Base-by-base conservation (phyloP, 1,140 invertebrate species). In the Drosophila athabasca region DNA sequence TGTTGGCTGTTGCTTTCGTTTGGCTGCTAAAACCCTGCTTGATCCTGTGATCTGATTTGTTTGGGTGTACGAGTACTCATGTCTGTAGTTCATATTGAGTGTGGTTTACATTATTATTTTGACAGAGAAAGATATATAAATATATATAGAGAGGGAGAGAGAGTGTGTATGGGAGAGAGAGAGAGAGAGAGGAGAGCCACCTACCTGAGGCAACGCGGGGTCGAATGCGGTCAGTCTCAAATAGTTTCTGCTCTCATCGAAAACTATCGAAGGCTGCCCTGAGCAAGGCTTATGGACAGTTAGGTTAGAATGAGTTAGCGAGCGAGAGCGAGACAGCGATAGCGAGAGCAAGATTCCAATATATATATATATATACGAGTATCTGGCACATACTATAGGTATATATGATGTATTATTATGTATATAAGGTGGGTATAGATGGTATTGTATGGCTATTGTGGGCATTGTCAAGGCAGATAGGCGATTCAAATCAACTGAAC, bases 291-390 rank as follows among this genome's bases (percentile, higher is more conserved):
- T 24, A 76, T 71, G 58, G 71, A 35, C 68, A 62, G 24, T 49
- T 51, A 51, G 49, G 41, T 62, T 60, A 79, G 61, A 81, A 76
- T 67, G 69, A 87, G 75, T 75, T 69, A 89, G 84, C 79, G 68
- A 72, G 73, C 72, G 60, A 41, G 76, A 77, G 82, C 79, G 64
- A 75, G 77, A 72, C 55, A 85, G 82, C 82, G 62, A 69, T 59
- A 71, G 75, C 59, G 48, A 58, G 24, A 79, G 60, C 62, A 68
- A 61, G 73, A 39, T 39, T 39, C 75, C 69, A 75, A 58, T 59
- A 71, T 17, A 57, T 69, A 45, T 69, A 45, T 69, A 35, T 53
- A 35, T 66, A 53, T 66, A 67, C 58, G 6, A 46, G n/a, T 39
- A 39, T 39, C 35, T 39, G 11, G 35, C 35, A 39, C 13, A 39